Base-by-base conservation (phyloP, 2,797 vertebrate species). In the Onychomys leucogaster region DNA sequence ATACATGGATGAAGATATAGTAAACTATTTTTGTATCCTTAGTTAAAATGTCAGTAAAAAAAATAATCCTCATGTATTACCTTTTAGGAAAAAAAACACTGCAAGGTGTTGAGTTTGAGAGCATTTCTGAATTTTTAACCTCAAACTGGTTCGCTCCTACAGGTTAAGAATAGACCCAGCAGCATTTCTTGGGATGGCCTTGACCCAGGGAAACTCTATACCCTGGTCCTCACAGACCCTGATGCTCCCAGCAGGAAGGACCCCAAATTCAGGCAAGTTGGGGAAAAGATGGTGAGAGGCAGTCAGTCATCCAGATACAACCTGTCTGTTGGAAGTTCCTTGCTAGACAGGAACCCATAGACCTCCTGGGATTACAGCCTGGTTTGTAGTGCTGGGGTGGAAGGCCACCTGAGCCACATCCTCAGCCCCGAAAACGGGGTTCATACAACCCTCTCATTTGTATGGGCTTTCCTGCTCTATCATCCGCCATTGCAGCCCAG, bases 241-340 rank as follows among this genome's bases (percentile, higher is more conserved):
- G 99, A 99, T 55, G 99, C 99, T 4, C 99, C 99, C 61, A 99
- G 99, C 97, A 99, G 99, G 97, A 99, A 99, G 94, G 98, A 99
- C 19, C 99, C 99, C 0, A 99, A 99, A 89, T 99, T 99, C 98
- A 99, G 99, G 99, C 99, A 94, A 94, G 95, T 86, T 59, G 85
- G 82, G 57, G 34, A 34, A 25, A 61, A 67, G 3, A 11, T n/a
- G 37, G 91, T 43, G n/a, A 23, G n/a, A 16, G 0, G 12, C 21
- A 11, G 52, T 49, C 21, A 11, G 52, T 49, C 65, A 19, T 77
- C 7, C n/a, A 21, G 0, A 16, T 5, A 4, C 2, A n/a, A 87
- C 21, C 37, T 43, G 32, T 37, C 13, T 25, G 25, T 52, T 55
- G 13, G 82, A 6, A 80, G 69, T 6, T 75, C 16, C 52, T 86